Evolutionary conservation across 2,113 vertebrate genomes (phyloP).

Genomic region (Nannobrachium achirus): DNA sequence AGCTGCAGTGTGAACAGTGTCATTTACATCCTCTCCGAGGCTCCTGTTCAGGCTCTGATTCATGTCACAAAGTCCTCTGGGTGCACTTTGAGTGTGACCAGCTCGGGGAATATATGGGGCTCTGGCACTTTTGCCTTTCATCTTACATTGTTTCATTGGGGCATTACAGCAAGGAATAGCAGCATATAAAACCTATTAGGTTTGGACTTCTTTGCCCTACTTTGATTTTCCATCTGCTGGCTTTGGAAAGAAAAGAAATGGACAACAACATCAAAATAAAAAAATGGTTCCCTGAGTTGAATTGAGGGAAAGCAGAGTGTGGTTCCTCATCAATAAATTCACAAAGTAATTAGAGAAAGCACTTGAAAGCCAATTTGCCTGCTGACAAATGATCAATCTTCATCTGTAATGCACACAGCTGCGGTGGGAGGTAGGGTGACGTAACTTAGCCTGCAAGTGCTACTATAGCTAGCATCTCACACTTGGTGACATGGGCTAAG

Average conservation of each 20-base stretch:
- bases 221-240: conserved; percentile 15
- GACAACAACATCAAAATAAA: conserved; percentile 46
- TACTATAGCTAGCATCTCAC: conserved; percentile 32
- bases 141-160: conserved; percentile 44
- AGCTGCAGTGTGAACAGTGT: conserved; percentile 51
- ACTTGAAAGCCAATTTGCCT: conserved; percentile 78
- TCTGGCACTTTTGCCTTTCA: conserved; percentile 44
- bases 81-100: conserved; percentile 50
- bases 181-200: conserved; percentile 34
- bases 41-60: conserved; percentile 39
- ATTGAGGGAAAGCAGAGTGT: conserved; percentile 67
- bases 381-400: conserved; percentile 80
- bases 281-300: conserved; percentile 49
- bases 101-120: conserved; percentile 41
- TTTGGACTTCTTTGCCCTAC: conserved; percentile 18
- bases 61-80: conserved; percentile 50
- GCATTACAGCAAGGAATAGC: conserved; percentile 19
- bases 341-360: conserved; percentile 77
- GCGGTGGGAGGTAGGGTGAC: conserved; percentile 61
- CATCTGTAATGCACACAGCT: conserved; percentile 66
- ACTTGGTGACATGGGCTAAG: not conserved
- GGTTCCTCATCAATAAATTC: conserved; percentile 77
- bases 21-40: conserved; percentile 63
- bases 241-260: conserved; percentile 40
- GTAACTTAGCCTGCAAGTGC: conserved; percentile 30